A percentile compares a stretch with the other conserved stretches of the same genome.
Evolutionary conservation across 2,888 invertebrate genomes (phyloP).

Genomic region (Scaptomyza cyrtandrae): DNA sequence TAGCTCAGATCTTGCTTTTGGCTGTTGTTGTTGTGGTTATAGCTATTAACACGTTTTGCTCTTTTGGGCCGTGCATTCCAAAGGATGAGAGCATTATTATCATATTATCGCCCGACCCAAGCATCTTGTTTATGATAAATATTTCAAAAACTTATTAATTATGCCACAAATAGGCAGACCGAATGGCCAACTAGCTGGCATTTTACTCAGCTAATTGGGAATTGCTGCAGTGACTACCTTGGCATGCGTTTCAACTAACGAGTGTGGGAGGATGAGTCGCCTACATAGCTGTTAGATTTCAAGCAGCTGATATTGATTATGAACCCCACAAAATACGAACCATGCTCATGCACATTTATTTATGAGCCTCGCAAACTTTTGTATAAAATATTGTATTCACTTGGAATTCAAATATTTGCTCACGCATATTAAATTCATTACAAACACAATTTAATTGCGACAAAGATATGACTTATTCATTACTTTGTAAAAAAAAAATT

Average conservation of each 20-base stretch:
- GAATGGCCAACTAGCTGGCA: slow-evolving; percentile 38
- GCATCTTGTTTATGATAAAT: slow-evolving; percentile 75
- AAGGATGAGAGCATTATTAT: slow-evolving; percentile 61
- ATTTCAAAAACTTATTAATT: slow-evolving; percentile 76
- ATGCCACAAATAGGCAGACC: slow-evolving; percentile 71
- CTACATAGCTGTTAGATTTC: slow-evolving; percentile 24
- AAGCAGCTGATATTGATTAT: slow-evolving; percentile 26
- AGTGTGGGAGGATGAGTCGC: slow-evolving; percentile 47
- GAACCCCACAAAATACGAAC: slow-evolving; percentile 19
- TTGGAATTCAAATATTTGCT: not conserved
- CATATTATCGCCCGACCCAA: slow-evolving; percentile 62
- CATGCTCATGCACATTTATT: slow-evolving; percentile 50
- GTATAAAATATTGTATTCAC: not conserved
- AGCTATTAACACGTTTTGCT: slow-evolving; percentile 72
- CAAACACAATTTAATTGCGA: not conserved
- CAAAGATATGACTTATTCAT: not conserved
- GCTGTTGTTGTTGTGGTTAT: slow-evolving; percentile 24
- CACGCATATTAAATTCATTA: not conserved
- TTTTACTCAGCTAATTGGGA: slow-evolving; percentile 72
- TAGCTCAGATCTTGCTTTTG: slow-evolving; percentile 11
- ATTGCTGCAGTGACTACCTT: slow-evolving; percentile 31
- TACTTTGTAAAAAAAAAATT: too few relatives aligned
- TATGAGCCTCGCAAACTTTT: not conserved
- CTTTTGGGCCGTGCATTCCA: slow-evolving; percentile 56
- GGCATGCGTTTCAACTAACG: slow-evolving; percentile 21